Percentiles rank a stretch among this genome's conserved stretches.
phyloP scores from a whole-genome alignment of 2,797 vertebrate genomes.

The Macroramphosus scolopax region DNA sequence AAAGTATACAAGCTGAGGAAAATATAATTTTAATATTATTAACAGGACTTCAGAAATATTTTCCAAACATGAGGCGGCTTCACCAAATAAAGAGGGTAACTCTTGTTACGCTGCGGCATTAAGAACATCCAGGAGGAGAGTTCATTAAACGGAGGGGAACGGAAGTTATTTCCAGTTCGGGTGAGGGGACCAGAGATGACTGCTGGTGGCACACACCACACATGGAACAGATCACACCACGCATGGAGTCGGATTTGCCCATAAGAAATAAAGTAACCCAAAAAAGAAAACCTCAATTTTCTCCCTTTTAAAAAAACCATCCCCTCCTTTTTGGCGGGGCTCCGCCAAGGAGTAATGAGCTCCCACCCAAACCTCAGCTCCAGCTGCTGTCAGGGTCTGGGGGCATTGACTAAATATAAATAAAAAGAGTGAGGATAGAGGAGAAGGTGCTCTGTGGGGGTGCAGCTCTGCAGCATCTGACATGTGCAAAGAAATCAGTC shows the following conservation, averaged over 20 bases:
- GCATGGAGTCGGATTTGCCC: constrained; percentile 64
- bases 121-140: constrained; percentile 21
- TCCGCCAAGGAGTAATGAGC: constrained; percentile 74
- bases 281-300: constrained; percentile 76
- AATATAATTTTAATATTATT: too few species aligned
- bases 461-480: constrained; percentile 21
- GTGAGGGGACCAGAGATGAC: constrained; percentile 41
- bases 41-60: too few species aligned
- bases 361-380: constrained; percentile 73
- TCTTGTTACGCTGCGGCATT: constrained; percentile 23
- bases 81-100: constrained; percentile 2
- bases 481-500: constrained; percentile 32
- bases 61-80: too few species aligned
- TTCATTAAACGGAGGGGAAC: constrained; percentile 48
- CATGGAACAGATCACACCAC: constrained; percentile 74
- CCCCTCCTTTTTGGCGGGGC: constrained; percentile 60
- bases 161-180: constrained; percentile 58
- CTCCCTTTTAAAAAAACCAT: constrained; percentile 71
- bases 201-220: constrained; percentile 67
- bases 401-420: constrained; percentile 65
- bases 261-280: constrained; percentile 74
- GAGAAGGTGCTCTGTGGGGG: constrained; percentile 35
- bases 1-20: too few species aligned
- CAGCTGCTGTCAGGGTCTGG: constrained; percentile 76
- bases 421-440: constrained; percentile 22